These are phyloP conservation scores for Triplophysa rosa DNA, from an alignment of 2,113 vertebrate species.

Conservation along the genomic window DNA sequence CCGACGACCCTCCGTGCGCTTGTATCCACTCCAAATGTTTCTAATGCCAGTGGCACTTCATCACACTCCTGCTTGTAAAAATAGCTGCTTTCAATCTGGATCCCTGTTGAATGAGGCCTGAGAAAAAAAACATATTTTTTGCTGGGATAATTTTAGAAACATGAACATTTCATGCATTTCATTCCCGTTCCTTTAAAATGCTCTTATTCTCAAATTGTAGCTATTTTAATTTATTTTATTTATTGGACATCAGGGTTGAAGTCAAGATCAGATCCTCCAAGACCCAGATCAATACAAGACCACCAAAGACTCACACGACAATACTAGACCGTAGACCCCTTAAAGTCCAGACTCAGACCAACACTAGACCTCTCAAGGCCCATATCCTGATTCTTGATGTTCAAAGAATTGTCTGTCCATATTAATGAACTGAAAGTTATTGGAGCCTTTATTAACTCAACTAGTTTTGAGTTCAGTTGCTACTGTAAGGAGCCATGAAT, in stretches of 20 bases:
- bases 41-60: conserved; percentile 56
- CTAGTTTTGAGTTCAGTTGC: too few relatives aligned
- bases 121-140: background rate
- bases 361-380: background rate
- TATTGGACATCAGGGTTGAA: background rate
- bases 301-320: background rate
- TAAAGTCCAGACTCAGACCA: background rate
- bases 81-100: conserved; percentile 53
- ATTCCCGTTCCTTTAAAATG: too few relatives aligned
- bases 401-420: too few relatives aligned
- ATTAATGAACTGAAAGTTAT: too few relatives aligned
- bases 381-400: too few relatives aligned
- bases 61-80: conserved; percentile 61
- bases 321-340: too few relatives aligned
- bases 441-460: too few relatives aligned
- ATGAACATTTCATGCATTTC: too few relatives aligned
- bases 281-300: background rate
- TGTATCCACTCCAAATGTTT: conserved; percentile 61
- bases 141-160: background rate
- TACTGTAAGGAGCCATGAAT: too few relatives aligned
- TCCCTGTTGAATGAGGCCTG: conserved; percentile 22
- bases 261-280: background rate
- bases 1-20: conserved; percentile 51
- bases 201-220: background rate
- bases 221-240: background rate